Evolutionary conservation across 2,888 invertebrate species (phyloP).

Genomic region (Epinotia bilunana): DNA sequence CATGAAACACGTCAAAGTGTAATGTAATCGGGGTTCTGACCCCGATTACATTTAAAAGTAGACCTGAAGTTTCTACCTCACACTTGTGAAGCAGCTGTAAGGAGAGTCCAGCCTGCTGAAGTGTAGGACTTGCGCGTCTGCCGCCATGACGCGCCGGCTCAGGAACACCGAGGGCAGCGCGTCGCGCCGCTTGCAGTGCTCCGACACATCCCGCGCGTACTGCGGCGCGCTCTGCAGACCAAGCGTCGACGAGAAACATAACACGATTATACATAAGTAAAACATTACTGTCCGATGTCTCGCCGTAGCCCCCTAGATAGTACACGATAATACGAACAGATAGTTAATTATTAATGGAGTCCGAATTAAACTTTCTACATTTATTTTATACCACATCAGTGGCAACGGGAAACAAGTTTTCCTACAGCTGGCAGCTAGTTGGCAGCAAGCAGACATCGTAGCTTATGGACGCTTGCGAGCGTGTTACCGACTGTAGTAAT

Average conservation of each 20-base stretch:
- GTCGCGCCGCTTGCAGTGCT: constrained; percentile 66
- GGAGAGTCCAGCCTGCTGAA: constrained; percentile 70
- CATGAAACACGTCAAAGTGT: too few relatives aligned
- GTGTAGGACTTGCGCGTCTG: constrained; percentile 68
- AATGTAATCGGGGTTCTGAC: too few relatives aligned
- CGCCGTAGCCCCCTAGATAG: constrained; percentile 27
- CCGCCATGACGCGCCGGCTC: constrained; percentile 65
- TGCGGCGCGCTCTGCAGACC: constrained; percentile 55
- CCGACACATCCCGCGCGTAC: constrained; percentile 72
- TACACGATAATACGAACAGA: neutral
- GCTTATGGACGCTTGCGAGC: too few relatives aligned
- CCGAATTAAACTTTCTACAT: neutral
- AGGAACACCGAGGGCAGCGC: constrained; percentile 74
- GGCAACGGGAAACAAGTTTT: too few relatives aligned
- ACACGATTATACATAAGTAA: neutral
- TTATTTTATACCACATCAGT: too few relatives aligned
- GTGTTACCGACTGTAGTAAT: too few relatives aligned
- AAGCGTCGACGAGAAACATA: constrained; percentile 38
- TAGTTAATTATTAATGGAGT: neutral
- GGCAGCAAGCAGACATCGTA: too few relatives aligned
- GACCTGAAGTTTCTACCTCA: constrained; percentile 59
- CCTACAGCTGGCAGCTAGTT: too few relatives aligned
- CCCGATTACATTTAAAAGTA: too few relatives aligned
- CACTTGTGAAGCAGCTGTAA: constrained; percentile 71
- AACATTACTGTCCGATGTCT: neutral